These are phyloP conservation scores for Ochlodes sylvanus DNA, from an alignment of 2,888 invertebrate species.

Conservation along the genomic window DNA sequence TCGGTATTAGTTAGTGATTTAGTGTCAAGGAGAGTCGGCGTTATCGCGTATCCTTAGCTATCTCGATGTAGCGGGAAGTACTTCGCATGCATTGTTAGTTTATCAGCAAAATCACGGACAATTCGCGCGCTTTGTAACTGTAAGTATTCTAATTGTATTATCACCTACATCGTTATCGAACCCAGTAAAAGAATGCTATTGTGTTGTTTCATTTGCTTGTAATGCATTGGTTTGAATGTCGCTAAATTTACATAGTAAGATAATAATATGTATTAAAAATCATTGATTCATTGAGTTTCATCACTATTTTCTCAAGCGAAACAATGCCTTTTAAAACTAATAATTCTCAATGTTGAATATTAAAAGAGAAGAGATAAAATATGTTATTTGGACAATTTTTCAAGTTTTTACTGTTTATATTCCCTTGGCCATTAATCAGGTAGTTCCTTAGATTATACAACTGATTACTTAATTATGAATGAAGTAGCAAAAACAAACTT, in stretches of 20 bases:
- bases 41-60: slow-evolving; percentile 22
- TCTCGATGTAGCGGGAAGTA: slow-evolving; percentile 28
- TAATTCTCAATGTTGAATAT: too few relatives aligned
- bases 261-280: too few relatives aligned
- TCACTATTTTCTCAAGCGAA: not conserved
- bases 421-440: too few relatives aligned
- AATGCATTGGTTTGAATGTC: too few relatives aligned
- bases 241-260: too few relatives aligned
- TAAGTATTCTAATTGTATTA: slow-evolving; percentile 13
- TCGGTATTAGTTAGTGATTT: slow-evolving; percentile 59
- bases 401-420: too few relatives aligned
- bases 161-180: slow-evolving; percentile 38
- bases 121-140: slow-evolving; percentile 21
- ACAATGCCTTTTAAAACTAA: not conserved
- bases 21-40: slow-evolving; percentile 64
- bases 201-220: not conserved
- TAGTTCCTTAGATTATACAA: too few relatives aligned
- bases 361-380: slow-evolving; percentile 14
- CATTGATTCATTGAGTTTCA: too few relatives aligned
- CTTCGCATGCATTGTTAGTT: slow-evolving; percentile 15
- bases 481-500: too few relatives aligned
- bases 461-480: too few relatives aligned
- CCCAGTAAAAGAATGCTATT: not conserved
- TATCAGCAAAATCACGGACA: slow-evolving; percentile 19
- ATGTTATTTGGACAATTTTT: slow-evolving; percentile 22